Conservation (phyloP, 1,140 invertebrate species). For the Teleogryllus occipitalis region DNA sequence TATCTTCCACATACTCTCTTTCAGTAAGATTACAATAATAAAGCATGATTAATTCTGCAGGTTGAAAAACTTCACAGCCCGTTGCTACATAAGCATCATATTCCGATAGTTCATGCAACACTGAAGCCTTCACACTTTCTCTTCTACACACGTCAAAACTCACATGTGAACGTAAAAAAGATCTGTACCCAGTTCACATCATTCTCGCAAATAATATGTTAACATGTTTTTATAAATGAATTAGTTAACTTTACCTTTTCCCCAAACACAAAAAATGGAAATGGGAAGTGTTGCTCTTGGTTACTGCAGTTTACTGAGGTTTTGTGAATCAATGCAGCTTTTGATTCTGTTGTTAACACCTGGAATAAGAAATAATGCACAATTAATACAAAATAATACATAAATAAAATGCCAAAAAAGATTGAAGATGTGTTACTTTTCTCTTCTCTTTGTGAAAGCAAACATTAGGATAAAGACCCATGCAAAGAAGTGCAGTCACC, state of each 20-base stretch:
- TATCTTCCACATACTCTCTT: too few species aligned
- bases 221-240: too few species aligned
- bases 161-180: too few species aligned
- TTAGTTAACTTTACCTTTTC: slow-evolving; percentile 62
- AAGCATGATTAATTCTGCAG: too few species aligned
- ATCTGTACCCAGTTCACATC: too few species aligned
- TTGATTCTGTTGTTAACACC: slow-evolving; percentile 91
- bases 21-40: too few species aligned
- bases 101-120: too few species aligned
- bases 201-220: too few species aligned
- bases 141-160: too few species aligned
- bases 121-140: too few species aligned
- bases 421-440: slow-evolving; percentile 47
- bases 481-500: slow-evolving; percentile 74
- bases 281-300: slow-evolving; percentile 74
- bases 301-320: slow-evolving; percentile 93
- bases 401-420: neutral
- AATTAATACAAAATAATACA: neutral
- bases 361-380: slow-evolving; percentile 29
- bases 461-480: slow-evolving; percentile 94
- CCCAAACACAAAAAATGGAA: slow-evolving; percentile 94
- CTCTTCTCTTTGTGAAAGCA: slow-evolving; percentile 92
- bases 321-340: slow-evolving; percentile 89
- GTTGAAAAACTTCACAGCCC: too few species aligned
- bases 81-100: too few species aligned